Evolutionary conservation across 2,113 vertebrate genomes (phyloP).

Genomic region (Erpornis zantholeuca): DNA sequence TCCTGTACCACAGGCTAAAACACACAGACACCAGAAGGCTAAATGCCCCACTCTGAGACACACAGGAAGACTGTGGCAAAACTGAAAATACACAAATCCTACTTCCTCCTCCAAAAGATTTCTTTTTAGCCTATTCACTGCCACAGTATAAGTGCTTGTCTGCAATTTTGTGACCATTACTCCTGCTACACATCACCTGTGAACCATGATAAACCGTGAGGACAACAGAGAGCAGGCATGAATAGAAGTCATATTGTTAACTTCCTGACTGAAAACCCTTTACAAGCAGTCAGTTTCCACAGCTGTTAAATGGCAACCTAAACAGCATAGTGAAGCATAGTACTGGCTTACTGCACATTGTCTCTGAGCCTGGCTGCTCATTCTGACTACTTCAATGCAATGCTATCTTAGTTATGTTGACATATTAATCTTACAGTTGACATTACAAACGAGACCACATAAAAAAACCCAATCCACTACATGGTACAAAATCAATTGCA

Average conservation of each 20-base stretch:
- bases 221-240: neutral
- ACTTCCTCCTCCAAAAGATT: neutral
- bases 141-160: neutral
- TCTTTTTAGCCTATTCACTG: neutral
- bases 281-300: neutral
- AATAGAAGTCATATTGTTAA: neutral
- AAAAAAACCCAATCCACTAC: neutral
- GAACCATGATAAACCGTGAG: neutral
- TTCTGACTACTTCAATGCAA: neutral
- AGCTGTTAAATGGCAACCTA: neutral
- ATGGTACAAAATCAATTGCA: neutral
- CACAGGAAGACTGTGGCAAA: neutral
- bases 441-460: neutral
- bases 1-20: neutral
- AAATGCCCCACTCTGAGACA: neutral
- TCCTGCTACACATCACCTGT: neutral
- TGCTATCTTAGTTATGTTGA: neutral
- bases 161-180: neutral
- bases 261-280: neutral
- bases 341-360: neutral
- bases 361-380: neutral
- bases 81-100: neutral
- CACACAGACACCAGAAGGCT: neutral
- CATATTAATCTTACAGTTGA: neutral
- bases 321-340: neutral